Evolutionary conservation across 2,113 vertebrate species (phyloP), one percentile per base, ranked within the genome.

Genomic region (Turdus rufiventris): DNA sequence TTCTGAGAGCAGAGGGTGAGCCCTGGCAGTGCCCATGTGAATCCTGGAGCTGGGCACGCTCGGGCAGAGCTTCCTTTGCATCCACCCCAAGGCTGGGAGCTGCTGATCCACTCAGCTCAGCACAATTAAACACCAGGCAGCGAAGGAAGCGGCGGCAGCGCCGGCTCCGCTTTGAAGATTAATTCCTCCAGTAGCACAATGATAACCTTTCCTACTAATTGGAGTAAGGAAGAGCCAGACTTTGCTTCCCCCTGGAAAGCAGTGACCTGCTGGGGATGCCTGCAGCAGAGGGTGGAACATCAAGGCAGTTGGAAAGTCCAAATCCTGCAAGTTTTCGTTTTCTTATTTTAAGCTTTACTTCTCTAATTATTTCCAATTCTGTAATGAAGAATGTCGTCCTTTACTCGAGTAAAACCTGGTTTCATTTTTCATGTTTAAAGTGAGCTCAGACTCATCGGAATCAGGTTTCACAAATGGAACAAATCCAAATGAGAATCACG

Each of bases 131-230:
- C 0, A 50, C 3, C 68, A 15, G 8, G 50, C 34, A 82, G 51
- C 0, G 5, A 25, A 36, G 82, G 76, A 48, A 65, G 90, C 2
- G 12, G 81, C 6, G 1, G 85, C 76, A 56, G 82, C 9, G 33
- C 62, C 16, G 0, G 87, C 87, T 3, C 56, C 0, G 26, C 94
- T 95, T 67, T 90, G 91, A 82, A 79, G 74, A 88, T 92, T 60
- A 51, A 88, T 90, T 85, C 76, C 6, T 75, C 51, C 34, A 11
- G 75, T 1, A 93, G 94, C 93, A 78, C 34, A 24, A 48, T 0
- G 21, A 90, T 75, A 90, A 96, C 93, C 88, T 95, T 94, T 82
- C 1, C 50, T 31, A 65, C 57, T 72, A 82, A 93, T 47, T 70
- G 84, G 65, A 92, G 80, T 70, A n/a, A 57, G 29, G 77, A 48